A percentile compares a stretch with the other conserved stretches of the same genome.
Conservation (phyloP, 2,888 invertebrate species). For the Aspidapion aeneum region DNA sequence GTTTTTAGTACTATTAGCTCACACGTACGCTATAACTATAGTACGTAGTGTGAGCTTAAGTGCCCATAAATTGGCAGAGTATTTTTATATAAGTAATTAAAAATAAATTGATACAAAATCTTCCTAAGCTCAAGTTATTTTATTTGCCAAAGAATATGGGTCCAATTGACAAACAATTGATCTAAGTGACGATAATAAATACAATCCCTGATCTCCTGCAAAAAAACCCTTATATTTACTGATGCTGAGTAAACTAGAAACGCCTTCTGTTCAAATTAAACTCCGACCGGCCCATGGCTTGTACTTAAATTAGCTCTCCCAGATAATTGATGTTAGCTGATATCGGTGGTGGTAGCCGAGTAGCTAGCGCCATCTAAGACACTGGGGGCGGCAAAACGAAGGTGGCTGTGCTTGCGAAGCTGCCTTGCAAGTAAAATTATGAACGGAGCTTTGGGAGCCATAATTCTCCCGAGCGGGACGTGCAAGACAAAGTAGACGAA, state of each 20-base stretch:
- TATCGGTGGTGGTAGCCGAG: neutral
- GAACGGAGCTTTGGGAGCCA: constrained; percentile 52
- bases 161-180: no score
- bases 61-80: no score
- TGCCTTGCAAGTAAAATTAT: constrained; percentile 47
- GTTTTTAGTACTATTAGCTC: no score
- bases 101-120: no score
- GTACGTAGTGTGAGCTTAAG: no score
- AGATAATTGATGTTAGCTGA: neutral
- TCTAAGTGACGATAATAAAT: no score
- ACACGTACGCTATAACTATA: no score
- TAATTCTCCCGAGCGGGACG: constrained; percentile 48
- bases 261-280: neutral
- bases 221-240: neutral
- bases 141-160: no score
- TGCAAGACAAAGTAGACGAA: constrained; percentile 50
- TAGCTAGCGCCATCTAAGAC: neutral
- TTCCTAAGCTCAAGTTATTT: no score
- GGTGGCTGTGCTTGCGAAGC: constrained; percentile 33
- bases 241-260: neutral
- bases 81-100: no score
- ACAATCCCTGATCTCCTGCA: no score
- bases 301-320: neutral
- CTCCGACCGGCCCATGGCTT: neutral
- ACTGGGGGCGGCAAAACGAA: constrained; percentile 3